Evolutionary conservation across 2,888 invertebrate genomes (phyloP).

Genomic region (Melinaea menophilus): DNA sequence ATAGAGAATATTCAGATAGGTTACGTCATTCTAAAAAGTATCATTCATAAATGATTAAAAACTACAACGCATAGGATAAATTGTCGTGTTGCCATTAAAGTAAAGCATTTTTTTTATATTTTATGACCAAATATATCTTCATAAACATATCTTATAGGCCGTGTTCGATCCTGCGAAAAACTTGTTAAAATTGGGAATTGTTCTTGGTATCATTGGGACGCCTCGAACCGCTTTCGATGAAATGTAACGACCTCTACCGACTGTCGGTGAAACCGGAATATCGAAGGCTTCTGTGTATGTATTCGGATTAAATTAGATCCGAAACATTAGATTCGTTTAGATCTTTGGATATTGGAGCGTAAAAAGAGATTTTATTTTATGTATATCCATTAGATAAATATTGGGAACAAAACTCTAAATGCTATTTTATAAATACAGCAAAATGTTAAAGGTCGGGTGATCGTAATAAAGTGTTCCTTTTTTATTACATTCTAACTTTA

Average conservation of each 20-base stretch:
- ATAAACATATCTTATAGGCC: conserved; percentile 49
- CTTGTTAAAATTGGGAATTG: conserved; percentile 59
- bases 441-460: not conserved
- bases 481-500: not conserved
- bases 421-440: not conserved
- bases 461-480: not conserved
- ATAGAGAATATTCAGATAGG: too few species aligned
- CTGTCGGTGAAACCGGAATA: conserved; percentile 39
- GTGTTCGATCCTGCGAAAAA: conserved; percentile 77
- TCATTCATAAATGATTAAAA: too few species aligned
- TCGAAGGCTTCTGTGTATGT: conserved; percentile 51
- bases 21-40: too few species aligned
- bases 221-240: conserved; percentile 75
- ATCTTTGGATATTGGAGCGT: conserved; percentile 16
- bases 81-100: too few species aligned
- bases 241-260: conserved; percentile 67
- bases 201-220: conserved; percentile 80
- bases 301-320: conserved; percentile 26
- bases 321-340: conserved; percentile 17
- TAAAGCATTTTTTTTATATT: too few species aligned
- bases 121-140: too few species aligned
- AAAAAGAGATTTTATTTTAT: conserved; percentile 7
- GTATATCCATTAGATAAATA: not conserved
- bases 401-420: not conserved
- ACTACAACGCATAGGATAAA: too few species aligned